phyloP scores from a whole-genome alignment of 2,113 vertebrate genomes.

The Girardinichthys multiradiatus region DNA sequence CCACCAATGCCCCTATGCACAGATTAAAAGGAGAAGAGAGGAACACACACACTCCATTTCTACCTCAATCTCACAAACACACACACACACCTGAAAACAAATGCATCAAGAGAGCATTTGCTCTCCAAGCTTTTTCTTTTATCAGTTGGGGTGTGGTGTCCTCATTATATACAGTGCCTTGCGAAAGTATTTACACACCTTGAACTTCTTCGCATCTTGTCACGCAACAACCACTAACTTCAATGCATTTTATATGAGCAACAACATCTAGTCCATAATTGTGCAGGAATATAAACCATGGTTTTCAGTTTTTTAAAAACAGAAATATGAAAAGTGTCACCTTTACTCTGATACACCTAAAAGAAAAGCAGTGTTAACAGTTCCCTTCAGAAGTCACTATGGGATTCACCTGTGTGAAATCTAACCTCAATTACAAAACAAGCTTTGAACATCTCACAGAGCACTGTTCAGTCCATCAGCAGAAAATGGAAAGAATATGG shows the following conservation, averaged over 20 bases:
- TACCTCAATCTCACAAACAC: conserved; percentile 20
- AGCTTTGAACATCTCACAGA: not conserved
- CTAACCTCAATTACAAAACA: not conserved
- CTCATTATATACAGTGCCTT: conserved; percentile 55
- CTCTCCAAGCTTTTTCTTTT: conserved; percentile 70
- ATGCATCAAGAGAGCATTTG: conserved; percentile 41
- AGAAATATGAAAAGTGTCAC: not conserved
- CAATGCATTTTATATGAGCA: not conserved
- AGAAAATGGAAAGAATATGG: too few relatives aligned
- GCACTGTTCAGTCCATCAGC: not conserved
- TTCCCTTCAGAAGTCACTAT: not conserved
- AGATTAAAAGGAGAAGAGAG: conserved; percentile 69
- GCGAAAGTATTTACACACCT: conserved; percentile 37
- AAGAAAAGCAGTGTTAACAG: not conserved
- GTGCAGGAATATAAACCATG: too few relatives aligned
- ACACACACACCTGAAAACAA: conserved; percentile 47
- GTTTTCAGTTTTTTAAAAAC: not conserved
- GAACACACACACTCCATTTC: conserved; percentile 49
- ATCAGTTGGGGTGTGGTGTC: conserved; percentile 56
- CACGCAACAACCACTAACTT: not conserved
- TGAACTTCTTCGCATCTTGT: conserved; percentile 49
- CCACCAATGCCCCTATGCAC: conserved; percentile 77
- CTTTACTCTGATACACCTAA: not conserved
- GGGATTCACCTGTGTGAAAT: not conserved
- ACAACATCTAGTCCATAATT: too few relatives aligned